Evolutionary conservation across 2,888 invertebrate species (phyloP), one percentile per base, ranked within the genome.

Genomic region (Platycheirus rosarum): DNA sequence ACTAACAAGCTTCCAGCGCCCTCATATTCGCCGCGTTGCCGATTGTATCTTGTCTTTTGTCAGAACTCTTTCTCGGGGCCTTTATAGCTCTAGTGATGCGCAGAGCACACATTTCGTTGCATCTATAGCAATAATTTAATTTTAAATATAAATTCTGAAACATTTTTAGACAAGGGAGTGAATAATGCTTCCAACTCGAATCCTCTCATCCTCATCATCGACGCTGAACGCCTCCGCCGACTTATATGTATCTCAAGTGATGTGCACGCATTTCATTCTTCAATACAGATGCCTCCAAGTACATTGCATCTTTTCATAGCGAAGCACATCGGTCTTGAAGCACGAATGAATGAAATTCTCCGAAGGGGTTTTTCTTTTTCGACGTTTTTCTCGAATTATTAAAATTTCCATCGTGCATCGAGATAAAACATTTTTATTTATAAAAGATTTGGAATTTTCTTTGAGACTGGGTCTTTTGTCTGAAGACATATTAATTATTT

Each of bases 1-100:
- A 62, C 80, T 80, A 80, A 80, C 75, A 80, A 80, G 75, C 49
- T 76, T 62, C 46, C 57, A 82, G 70, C 76, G 53, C 80, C 71
- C 76, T 71, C 76, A 71, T 68, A 66, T 65, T 48, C 55, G 29
- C 51, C n/a, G 29, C 44, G 55, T 49, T 66, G 26, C n/a, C n/a
- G n/a, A n/a, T n/a, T n/a, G n/a, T n/a, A n/a, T n/a, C n/a, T n/a
- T n/a, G 26, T 26, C 60, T 60, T 55, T 66, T 66, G 23, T 62
- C 55, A 11, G 20, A 78, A 73, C 73, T 53, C 66, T 71, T 60
- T 48, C 8, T 32, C 29, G 1, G 29, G 9, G 29, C 23, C 20
- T 13, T 3, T 20, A 35, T 48, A 16, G 5, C 26, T 37, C 20
- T 14, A 20, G 46, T 46, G 7, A 18, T 18, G 26, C 16, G 13